Base-by-base conservation (phyloP, 2,888 invertebrate genomes). In the Meiosimyza platycephala region DNA sequence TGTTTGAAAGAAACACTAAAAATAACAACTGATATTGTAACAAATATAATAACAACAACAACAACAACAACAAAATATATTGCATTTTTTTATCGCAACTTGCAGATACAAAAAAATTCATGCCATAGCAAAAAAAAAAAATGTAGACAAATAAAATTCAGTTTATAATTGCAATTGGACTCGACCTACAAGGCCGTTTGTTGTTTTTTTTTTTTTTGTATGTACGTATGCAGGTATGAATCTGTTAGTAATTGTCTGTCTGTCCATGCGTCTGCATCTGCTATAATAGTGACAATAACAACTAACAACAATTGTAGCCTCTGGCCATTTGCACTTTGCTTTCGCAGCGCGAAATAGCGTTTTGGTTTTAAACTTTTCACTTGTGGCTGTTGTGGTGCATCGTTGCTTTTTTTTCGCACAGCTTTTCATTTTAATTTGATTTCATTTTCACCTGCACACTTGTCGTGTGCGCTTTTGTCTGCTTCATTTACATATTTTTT, bases 221-320 rank as follows among this genome's bases (percentile, higher is more conserved):
- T 66, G 72, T 55, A 69, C 75, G 78, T 72, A 74, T 52, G n/a
- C 22, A 9, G 40, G 40, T 40, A 40, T 40, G 40, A 40, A 40
- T 40, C 40, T 40, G 40, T 40, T 40, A 6, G 40, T 40, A 9
- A 9, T 40, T 40, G 68, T 72, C 69, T 71, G 74, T 28, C 52
- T 72, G 70, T 52, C 69, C 69, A 73, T 60, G 71, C 75, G 78
- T 73, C 75, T 52, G 28, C 28, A 16, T 18, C 52, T 33, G 52
- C 76, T 79, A 77, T 78, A 81, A 77, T 81, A 82, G 57, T 65
- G 22, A 65, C 65, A 65, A 52, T 51, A 51, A 16, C 52, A 22
- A 15, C 60, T 15, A 22, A 6, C 65, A 81, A 15, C 50, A 15
- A 48, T 33, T 62, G 13, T 63, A 47, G 52, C 71, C 59, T 16